Conservation (phyloP, 2,113 vertebrate genomes). For the Stictonetta naevosa region DNA sequence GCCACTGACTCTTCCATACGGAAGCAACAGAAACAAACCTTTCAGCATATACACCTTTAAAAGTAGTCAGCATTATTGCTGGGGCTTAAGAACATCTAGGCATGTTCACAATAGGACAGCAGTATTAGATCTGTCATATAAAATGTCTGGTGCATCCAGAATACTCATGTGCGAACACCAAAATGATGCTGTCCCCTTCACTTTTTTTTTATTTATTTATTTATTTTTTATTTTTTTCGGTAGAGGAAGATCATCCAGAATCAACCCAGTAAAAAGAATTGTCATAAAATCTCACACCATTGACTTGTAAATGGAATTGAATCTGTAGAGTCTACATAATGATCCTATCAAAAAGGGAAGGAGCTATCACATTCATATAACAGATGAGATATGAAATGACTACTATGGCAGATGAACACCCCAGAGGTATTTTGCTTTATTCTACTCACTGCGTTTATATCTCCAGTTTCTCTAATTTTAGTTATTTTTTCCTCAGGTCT, state of each 20-base stretch:
- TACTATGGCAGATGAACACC: constrained; percentile 78
- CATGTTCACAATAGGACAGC: neutral
- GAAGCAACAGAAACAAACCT: neutral
- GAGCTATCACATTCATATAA: constrained; percentile 77
- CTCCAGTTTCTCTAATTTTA: constrained; percentile 80
- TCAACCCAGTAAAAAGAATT: constrained; percentile 77
- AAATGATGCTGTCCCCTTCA: neutral
- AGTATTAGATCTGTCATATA: neutral
- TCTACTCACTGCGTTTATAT: constrained; percentile 76
- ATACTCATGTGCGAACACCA: neutral
- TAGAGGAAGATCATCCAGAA: constrained; percentile 67
- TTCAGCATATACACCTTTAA: neutral
- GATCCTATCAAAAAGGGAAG: constrained; percentile 78
- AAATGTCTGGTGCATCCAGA: neutral
- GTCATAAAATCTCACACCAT: constrained; percentile 83
- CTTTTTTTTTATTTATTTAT: neutral
- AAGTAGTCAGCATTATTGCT: neutral
- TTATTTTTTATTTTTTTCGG: neutral
- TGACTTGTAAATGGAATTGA: constrained; percentile 86
- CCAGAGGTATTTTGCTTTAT: constrained; percentile 82
- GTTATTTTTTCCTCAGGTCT: constrained; percentile 78
- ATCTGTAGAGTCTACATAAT: constrained; percentile 79
- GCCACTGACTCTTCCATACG: neutral
- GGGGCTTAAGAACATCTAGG: neutral
- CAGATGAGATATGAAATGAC: constrained; percentile 81